Base-by-base conservation (phyloP, 2,888 invertebrate species). In the Erebia ligea region DNA sequence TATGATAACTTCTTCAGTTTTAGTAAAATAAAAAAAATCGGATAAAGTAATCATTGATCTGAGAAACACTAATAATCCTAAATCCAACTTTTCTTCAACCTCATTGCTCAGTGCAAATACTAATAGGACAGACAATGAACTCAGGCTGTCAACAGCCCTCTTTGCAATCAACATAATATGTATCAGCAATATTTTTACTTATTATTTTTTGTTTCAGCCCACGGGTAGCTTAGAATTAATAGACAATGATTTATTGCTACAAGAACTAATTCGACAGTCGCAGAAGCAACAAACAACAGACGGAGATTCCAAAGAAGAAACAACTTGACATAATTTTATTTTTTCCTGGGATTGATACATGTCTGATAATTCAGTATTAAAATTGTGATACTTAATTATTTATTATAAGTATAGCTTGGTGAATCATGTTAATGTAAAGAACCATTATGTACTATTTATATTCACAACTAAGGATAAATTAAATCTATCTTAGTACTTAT, bases 351-450 rank as follows among this genome's bases (percentile, higher is more conserved):
- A 89, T 79, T 86, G 77, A 86, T 73, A 78, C 72, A 74, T 77
- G 70, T 77, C 78, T 73, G 77, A 80, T 81, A 82, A 85, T 81
- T 86, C 92, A 92, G 92, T 92, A 92, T 92, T 92, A 91, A 79
- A 78, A 82, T 75, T 83, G 84, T 84, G 84, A 84, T 84, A 82
- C 77, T 77, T 78, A 72, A 72, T 70, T 68, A 68, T 75, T 73
- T 75, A 69, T 73, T 69, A 71, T 78, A 75, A 76, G 76, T 72
- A 74, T 64, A 74, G 71, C 70, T 73, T 71, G 67, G 13, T 61
- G 48, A 71, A 75, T 71, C 62, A 66, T 72, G 67, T 68, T 73
- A 50, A 52, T 52, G 19, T 54, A 54, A 61, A 52, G 15, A 54
- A 70, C 48, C 34, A 25, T 48, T 58, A 34, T 58, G 58, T 70